Evolutionary conservation across 2,797 vertebrate species (phyloP), one percentile per base, ranked within the genome.

Genomic region (Microctenopoma steveboyesi): DNA sequence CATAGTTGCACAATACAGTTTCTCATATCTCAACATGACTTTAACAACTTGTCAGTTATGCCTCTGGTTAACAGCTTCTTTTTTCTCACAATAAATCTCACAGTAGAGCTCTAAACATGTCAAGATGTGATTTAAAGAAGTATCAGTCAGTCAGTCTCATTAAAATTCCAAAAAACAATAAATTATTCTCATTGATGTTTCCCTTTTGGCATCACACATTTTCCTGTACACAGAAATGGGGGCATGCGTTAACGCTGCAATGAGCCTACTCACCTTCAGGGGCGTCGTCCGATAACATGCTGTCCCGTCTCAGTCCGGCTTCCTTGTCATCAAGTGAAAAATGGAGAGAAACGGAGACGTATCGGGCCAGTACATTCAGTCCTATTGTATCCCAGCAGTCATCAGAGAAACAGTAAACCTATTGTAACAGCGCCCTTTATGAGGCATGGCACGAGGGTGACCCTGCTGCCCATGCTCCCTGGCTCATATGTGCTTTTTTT

Each of bases 231-330:
- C 39, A 37, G 57, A 77, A 74, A 78, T 22, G 18, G 46, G 78
- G 55, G 48, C 64, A 30, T 49, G 63, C 8, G 48, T 60, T 28
- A 81, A 78, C 60, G 53, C 76, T 67, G 60, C 74, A 71, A 53
- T 76, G 58, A 84, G 51, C 22, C 50, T 2, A 83, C 93, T 93
- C 89, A 95, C 94, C 93, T 93, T 90, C 88, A 92, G 83, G 90
- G 89, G 78, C 74, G 72, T 93, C 86, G 87, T 91, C 88, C 85
- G 92, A 86, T 93, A 93, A 79, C 94, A 95, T 95, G 89, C 92
- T 93, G 94, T 92, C 90, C 89, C 35, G 85, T 81, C 88, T 90
- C 83, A 66, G 83, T 69, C 82, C 74, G 68, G 79, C 77, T 67
- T 86, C 68, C 76, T 78, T 85, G 86, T 83, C 79, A 89, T 83